Conservation (phyloP, 2,888 invertebrate species). For the Scaptomyza flava region DNA sequence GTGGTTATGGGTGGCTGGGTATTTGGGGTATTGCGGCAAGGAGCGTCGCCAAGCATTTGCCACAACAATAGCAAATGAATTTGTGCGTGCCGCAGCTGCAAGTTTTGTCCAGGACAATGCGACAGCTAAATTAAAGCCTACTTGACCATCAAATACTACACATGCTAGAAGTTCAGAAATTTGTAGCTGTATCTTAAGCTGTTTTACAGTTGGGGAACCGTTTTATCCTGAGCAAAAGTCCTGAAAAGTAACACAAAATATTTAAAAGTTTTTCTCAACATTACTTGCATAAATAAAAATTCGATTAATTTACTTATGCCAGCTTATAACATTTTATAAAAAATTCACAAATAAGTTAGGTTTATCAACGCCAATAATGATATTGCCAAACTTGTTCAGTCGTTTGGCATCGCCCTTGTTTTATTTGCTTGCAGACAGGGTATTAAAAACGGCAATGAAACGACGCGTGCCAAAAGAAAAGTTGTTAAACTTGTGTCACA, state of each 20-base stretch:
- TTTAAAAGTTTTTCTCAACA: too few species aligned
- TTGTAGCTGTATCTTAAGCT: background rate
- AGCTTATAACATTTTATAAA: too few species aligned
- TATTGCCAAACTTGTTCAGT: background rate
- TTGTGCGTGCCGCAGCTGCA: slow-evolving; percentile 20
- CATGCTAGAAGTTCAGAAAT: background rate
- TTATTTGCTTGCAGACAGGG: slow-evolving; percentile 9
- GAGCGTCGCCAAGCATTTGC: slow-evolving; percentile 6
- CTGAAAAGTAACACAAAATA: too few species aligned
- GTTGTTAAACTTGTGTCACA: slow-evolving; percentile 64
- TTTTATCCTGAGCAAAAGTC: too few species aligned
- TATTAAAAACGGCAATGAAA: slow-evolving; percentile 18
- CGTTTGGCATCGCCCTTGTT: background rate
- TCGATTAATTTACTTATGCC: too few species aligned
- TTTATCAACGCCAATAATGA: too few species aligned
- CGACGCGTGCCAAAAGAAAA: slow-evolving; percentile 35
- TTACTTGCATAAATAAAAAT: too few species aligned
- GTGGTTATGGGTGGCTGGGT: background rate
- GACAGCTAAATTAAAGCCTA: background rate
- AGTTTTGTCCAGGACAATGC: slow-evolving; percentile 1
- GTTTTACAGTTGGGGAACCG: too few species aligned
- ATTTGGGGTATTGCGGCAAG: background rate
- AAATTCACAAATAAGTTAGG: too few species aligned
- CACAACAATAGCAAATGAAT: slow-evolving; percentile 28
- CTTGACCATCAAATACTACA: background rate